A percentile compares a stretch with the other conserved stretches of the same genome.
phyloP scores from a whole-genome alignment of 2,797 vertebrate genomes.

The Pangasius krempfi region DNA sequence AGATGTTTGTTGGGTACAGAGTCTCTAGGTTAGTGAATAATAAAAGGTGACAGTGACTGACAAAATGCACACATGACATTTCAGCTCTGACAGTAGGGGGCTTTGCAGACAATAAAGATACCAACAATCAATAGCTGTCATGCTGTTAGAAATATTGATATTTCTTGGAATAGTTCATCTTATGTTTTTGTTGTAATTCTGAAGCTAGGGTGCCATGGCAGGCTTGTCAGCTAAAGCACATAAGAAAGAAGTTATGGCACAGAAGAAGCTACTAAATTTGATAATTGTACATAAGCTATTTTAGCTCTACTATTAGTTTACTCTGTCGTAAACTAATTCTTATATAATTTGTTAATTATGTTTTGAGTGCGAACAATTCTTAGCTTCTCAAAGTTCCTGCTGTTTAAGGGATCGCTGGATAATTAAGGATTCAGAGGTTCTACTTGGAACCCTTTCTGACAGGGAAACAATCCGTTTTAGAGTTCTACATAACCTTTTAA shows the following conservation, averaged over 20 bases:
- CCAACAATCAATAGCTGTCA: conserved; percentile 19
- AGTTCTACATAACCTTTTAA: not conserved
- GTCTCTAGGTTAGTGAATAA: conserved; percentile 46
- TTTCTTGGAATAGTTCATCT: conserved; percentile 2
- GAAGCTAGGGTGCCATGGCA: not conserved
- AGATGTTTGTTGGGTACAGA: conserved; percentile 43
- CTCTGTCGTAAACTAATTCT: not conserved
- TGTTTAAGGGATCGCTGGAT: not conserved
- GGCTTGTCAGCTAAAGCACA: conserved; percentile 6
- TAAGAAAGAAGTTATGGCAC: not conserved
- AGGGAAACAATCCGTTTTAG: not conserved
- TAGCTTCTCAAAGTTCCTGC: not conserved
- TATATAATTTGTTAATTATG: not conserved
- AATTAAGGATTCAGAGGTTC: not conserved
- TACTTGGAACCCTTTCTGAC: not conserved
- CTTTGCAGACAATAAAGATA: conserved; percentile 14
- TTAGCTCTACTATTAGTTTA: not conserved
- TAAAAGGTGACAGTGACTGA: conserved; percentile 49
- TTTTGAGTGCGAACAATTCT: not conserved
- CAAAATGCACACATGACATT: conserved; percentile 44
- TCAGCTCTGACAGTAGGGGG: conserved; percentile 4
- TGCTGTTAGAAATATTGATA: conserved; percentile 22
- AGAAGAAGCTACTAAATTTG: not conserved
- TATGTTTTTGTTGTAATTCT: not conserved
- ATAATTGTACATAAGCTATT: not conserved